Base-by-base conservation (phyloP, 1,140 invertebrate species). In the Oryctes rhinoceros region DNA sequence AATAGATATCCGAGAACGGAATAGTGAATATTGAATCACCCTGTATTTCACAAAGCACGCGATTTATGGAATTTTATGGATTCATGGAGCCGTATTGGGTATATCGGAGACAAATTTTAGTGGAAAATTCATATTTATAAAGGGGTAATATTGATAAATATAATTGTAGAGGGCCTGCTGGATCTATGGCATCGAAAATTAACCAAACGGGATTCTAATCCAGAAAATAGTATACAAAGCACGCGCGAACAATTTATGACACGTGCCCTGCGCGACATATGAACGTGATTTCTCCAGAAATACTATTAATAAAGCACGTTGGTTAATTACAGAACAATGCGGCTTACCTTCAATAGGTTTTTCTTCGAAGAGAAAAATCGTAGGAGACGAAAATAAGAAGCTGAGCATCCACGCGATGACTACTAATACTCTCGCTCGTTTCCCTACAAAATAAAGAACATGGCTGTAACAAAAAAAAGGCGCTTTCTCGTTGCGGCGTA, bases 401-500 rank as follows among this genome's bases (percentile, higher is more conserved):
- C 95, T 96, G 11, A 97, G 88, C 0, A 93, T 82, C 97, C 97
- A 98, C 0, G 96, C 96, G 4, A 92, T 89, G 1, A 91, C 90
- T 3, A 98, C 93, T 71, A 98, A 89, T 62, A 92, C 89, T 83
- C 93, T 90, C 0, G 96, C 96, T 84, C 96, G 90, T 87, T 93
- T 92, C 94, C 95, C 96, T 97, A 87, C 13, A 90, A 87, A 79
- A 85, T 82, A 7, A 78, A 59, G n/a, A 3, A 71, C 65, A 71
- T 71, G 65, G 10, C 15, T 35, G 24, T 71, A 30, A n/a, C n/a
- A n/a, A 53, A 78, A 53, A 15, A 49, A 53, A n/a, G 49, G 7
- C 62, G 75, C 15, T 18, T 48, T 47, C 75, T 59, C n/a, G 30
- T 7, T 78, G 77, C 39, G 9, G n/a, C 49, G 24, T 59, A 78